These are phyloP conservation scores for Campoletis raptor DNA, from an alignment of 2,888 invertebrate genomes.

Conservation along the genomic window DNA sequence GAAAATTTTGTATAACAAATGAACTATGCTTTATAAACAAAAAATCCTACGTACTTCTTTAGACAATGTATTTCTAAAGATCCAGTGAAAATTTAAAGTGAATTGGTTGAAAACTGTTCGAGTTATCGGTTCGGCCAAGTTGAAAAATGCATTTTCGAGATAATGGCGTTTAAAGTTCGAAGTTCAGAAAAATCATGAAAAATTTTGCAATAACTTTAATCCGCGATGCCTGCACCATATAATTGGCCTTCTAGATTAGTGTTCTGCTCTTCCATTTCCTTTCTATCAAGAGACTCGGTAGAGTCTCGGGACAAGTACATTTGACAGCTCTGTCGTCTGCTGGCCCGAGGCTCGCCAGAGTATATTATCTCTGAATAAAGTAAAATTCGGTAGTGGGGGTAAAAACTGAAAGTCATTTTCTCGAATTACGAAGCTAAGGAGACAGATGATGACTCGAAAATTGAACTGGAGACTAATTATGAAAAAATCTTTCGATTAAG, in stretches of 20 bases:
- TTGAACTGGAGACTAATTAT: no score
- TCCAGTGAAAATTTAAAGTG: background rate
- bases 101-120: background rate
- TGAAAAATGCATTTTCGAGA: background rate
- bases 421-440: no score
- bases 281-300: no score
- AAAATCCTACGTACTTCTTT: background rate
- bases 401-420: no score
- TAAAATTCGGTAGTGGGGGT: no score
- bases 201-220: conserved; percentile 42
- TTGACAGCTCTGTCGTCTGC: no score
- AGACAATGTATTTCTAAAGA: conserved; percentile 2
- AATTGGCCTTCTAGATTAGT: conserved; percentile 52
- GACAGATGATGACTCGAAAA: no score
- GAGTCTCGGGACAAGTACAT: no score
- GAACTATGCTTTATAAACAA: background rate
- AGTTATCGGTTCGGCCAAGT: background rate
- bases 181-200: no score
- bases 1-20: background rate
- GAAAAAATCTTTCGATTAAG: no score
- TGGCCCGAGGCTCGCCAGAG: no score
- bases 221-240: conserved; percentile 46
- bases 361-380: no score
- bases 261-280: conserved; percentile 48
- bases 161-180: background rate